Base-by-base conservation (phyloP, 2,797 vertebrate genomes). In the Pseudotriccus pelzelni region DNA sequence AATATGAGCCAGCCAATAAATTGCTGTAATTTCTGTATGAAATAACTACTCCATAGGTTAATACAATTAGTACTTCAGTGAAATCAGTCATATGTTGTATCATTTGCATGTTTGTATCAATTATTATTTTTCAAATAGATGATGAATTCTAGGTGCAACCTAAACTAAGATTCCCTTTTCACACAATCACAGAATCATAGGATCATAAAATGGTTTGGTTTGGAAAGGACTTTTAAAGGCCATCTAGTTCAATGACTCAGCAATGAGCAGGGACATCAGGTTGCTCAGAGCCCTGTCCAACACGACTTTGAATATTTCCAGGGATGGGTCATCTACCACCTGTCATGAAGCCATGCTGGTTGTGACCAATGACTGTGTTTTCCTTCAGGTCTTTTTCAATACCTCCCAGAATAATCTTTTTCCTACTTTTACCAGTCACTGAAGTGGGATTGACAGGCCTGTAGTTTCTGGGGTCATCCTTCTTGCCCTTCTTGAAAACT, bases 271-370 rank as follows among this genome's bases (percentile, higher is more conserved):
- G 24, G 36, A 50, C 20, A 60, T 7, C 10, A 47, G 15, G 4
- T 49, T 60, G 5, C 28, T 56, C 32, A 85, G 41, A 72, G 11
- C 1, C 37, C 15, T 0, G 0, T 73, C 10, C 50, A 66, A 6
- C 5, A 20, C 16, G 41, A 1, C 9, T 27, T 37, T 18, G 22
- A 53, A 50, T 17, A 19, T 36, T 47, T 47, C 12, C 7, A 34
- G 7, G 22, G 14, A 64, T 52, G 14, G 15, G 6, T 1, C 15
- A 63, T 16, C 12, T 27, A 44, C 22, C 3, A 4, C 4, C 1
- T 37, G 16, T 74, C 27, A 24, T 37, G 27, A 47, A 10, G 5
- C 12, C n/a, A 7, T 37, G 21, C 13, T 47, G 7, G 9, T 34
- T 37, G 17, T 59, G 43, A 37, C 55, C 43, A 39, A 25, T 49